These are phyloP conservation scores for Napeogenes inachia DNA, from an alignment of 2,888 invertebrate genomes.

Conservation along the genomic window DNA sequence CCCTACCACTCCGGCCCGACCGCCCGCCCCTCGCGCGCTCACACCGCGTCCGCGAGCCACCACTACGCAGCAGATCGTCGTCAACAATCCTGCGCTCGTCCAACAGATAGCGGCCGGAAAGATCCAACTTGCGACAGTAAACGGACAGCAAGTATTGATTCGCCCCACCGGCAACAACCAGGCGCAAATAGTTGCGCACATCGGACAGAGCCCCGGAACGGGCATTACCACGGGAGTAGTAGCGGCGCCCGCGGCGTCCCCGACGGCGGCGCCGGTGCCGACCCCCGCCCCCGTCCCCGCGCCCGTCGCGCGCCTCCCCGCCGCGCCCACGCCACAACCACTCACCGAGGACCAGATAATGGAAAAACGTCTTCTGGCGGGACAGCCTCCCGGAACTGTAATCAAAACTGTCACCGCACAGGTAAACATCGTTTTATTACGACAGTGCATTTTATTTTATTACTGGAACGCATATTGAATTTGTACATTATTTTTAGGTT, in stretches of 20 bases:
- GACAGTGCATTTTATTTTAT: neutral
- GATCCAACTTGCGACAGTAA: conserved; percentile 88
- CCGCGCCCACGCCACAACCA: conserved; percentile 40
- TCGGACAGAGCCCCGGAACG: conserved; percentile 76
- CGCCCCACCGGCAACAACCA: conserved; percentile 87
- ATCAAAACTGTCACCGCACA: conserved; percentile 93
- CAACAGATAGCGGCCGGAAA: conserved; percentile 90
- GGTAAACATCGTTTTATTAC: conserved; percentile 42
- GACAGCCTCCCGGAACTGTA: conserved; percentile 90
- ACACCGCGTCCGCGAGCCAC: conserved; percentile 52
- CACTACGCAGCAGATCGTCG: conserved; percentile 82
- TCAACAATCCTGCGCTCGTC: conserved; percentile 85
- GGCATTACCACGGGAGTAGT: conserved; percentile 32
- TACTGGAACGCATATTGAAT: neutral
- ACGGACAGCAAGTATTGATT: conserved; percentile 90
- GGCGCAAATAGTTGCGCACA: conserved; percentile 86
- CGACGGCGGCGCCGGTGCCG: conserved; percentile 34
- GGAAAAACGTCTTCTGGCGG: conserved; percentile 84
- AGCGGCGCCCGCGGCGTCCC: conserved; percentile 33
- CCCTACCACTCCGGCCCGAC: conserved; percentile 42
- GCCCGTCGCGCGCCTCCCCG: conserved; percentile 36
- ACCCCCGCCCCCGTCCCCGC: conserved; percentile 37
- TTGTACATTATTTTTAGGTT: conserved; percentile 62
- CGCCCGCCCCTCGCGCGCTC: conserved; percentile 37
- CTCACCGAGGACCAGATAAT: conserved; percentile 75